Conservation (phyloP, 2,888 invertebrate genomes). For the Rhodophaea formosa region DNA sequence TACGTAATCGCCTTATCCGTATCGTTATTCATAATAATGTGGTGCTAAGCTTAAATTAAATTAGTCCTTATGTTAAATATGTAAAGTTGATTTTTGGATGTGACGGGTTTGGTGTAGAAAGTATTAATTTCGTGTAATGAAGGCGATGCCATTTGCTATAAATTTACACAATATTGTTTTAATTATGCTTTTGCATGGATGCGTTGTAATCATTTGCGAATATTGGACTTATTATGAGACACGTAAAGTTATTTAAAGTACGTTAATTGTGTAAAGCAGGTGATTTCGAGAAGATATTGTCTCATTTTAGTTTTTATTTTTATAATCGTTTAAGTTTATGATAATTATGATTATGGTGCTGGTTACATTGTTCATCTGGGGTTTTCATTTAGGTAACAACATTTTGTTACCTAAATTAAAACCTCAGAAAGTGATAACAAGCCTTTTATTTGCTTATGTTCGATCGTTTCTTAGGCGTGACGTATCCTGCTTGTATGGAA, state of each 20-base stretch:
- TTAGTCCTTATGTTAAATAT: neutral
- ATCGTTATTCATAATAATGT: conserved; percentile 16
- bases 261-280: conserved; percentile 1
- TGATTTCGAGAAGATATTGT: neutral
- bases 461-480: no score
- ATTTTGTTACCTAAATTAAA: no score
- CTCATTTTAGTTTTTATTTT: neutral
- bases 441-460: no score
- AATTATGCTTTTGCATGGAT: conserved; percentile 1
- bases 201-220: conserved; percentile 3
- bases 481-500: no score
- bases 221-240: conserved; percentile 5
- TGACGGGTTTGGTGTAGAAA: neutral
- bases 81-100: neutral
- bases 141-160: conserved; percentile 18
- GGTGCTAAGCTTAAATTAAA: neutral
- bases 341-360: neutral
- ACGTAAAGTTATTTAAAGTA: neutral
- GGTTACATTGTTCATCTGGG: neutral
- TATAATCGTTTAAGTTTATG: neutral
- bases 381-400: neutral
- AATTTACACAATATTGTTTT: conserved; percentile 13
- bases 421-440: no score
- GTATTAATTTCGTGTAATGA: conserved; percentile 17
- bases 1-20: conserved; percentile 19